phyloP scores from a whole-genome alignment of 2,113 vertebrate species.

The Mandrillus leucophaeus region DNA sequence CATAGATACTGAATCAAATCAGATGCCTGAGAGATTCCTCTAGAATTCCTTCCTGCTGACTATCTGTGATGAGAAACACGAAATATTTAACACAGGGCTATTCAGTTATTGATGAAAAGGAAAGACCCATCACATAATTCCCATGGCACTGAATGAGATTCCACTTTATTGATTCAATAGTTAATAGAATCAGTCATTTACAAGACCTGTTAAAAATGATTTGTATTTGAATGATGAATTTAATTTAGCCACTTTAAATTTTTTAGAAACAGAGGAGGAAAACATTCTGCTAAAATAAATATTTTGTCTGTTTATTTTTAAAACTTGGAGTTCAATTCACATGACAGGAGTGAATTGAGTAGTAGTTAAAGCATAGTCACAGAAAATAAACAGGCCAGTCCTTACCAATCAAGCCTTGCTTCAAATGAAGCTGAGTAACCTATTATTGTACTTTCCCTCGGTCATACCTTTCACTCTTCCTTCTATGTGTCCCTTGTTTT shows the following conservation, averaged over 20 bases:
- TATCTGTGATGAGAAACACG: constrained; percentile 65
- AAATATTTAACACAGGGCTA: constrained; percentile 61
- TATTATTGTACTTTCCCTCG: background rate
- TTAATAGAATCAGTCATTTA: constrained; percentile 71
- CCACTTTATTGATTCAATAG: constrained; percentile 64
- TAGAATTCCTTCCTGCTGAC: background rate
- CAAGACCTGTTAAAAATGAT: constrained; percentile 64
- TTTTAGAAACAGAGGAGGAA: constrained; percentile 27
- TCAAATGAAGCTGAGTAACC: background rate
- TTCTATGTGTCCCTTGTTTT: background rate
- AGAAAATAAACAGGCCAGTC: background rate
- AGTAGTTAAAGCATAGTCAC: constrained; percentile 18
- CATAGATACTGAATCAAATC: background rate
- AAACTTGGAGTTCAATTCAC: background rate
- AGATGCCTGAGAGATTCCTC: background rate
- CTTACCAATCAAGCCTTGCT: background rate
- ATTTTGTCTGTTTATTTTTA: constrained; percentile 46
- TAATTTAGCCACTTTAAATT: constrained; percentile 52
- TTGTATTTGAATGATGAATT: constrained; percentile 63
- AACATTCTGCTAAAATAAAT: constrained; percentile 45
- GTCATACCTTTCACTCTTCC: background rate
- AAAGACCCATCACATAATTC: constrained; percentile 55
- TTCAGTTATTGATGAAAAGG: constrained; percentile 72
- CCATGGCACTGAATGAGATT: constrained; percentile 45
- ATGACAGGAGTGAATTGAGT: background rate